Conservation (phyloP, 2,888 invertebrate genomes). For the Tetragonula carbonaria region DNA sequence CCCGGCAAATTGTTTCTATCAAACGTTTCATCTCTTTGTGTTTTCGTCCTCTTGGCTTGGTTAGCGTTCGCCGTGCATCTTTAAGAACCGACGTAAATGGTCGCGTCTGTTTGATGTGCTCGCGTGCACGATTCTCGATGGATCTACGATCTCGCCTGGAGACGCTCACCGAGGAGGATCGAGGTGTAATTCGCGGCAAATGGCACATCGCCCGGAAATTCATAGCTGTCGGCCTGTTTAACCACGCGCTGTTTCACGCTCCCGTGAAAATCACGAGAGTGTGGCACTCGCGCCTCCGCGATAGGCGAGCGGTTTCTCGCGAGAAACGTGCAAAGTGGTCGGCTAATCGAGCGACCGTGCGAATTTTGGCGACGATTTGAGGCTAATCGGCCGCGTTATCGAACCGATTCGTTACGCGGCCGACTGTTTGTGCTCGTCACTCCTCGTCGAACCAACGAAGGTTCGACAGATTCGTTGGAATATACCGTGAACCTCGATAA, state of each 20-base stretch:
- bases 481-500: conserved; percentile 18
- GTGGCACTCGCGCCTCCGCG: background rate
- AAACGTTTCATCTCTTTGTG: background rate
- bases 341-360: conserved; percentile 21
- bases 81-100: background rate
- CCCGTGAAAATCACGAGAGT: background rate
- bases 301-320: conserved; percentile 10
- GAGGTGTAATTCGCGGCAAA: conserved; percentile 71
- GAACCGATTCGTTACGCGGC: conserved; percentile 36
- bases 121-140: conserved; percentile 11
- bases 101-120: background rate
- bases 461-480: background rate
- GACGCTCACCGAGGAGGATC: conserved; percentile 16
- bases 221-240: conserved; percentile 48
- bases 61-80: background rate
- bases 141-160: conserved; percentile 4
- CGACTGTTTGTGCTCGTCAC: conserved; percentile 32
- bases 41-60: background rate
- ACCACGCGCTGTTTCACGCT: conserved; percentile 12
- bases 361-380: conserved; percentile 44
- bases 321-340: conserved; percentile 55
- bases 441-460: background rate
- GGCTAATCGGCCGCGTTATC: conserved; percentile 50
- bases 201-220: conserved; percentile 66
- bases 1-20: conserved; percentile 10